Base-by-base conservation (phyloP, 2,113 vertebrate genomes). In the Tricholaema leucomelas region DNA sequence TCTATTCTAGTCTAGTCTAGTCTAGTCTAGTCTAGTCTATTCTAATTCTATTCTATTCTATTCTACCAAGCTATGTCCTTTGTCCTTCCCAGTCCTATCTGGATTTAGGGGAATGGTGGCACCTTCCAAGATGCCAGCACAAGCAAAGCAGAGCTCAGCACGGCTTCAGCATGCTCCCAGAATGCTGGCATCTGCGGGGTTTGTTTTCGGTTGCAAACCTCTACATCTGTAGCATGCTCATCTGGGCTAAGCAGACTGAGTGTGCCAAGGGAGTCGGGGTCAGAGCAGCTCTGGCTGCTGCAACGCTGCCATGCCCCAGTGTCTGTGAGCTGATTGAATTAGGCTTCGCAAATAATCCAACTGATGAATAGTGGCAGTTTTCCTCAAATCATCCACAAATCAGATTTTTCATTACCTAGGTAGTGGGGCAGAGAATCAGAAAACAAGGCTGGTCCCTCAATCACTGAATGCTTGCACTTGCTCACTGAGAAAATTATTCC, bases 341-440 rank as follows among this genome's bases (percentile, higher is more conserved):
- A 93, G 79, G 42, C 65, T 87, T 91, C 0, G 19, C 76, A 85
- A 91, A 91, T 92, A 93, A 85, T 92, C 87, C 66, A 75, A 46
- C 80, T 92, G 87, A 93, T 89, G 93, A 94, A 94, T 81, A 91
- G 93, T 89, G 87, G 91, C 86, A 93, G 86, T 91, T 93, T 92
- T 81, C 86, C 91, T 92, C 95, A 81, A 93, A 85, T 88, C 77
- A 94, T 83, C 92, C 71, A 81, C 93, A 90, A 90, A 95, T 93
- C 94, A 88, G 78, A 85, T 92, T 94, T 95, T 92, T 95, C 87
- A 89, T 93, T 93, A 88, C 38, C 60, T 65, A 60, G 86, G 23
- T 4, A 4, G 60, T 3, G 8, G 77, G 81, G 71, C 61, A 92
- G 58, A 60, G 59, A 95, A 58, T 71, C 72, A 50, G 87, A 73